These are phyloP conservation scores for Fregata magnificens DNA, from an alignment of 2,113 vertebrate genomes.

Conservation along the genomic window DNA sequence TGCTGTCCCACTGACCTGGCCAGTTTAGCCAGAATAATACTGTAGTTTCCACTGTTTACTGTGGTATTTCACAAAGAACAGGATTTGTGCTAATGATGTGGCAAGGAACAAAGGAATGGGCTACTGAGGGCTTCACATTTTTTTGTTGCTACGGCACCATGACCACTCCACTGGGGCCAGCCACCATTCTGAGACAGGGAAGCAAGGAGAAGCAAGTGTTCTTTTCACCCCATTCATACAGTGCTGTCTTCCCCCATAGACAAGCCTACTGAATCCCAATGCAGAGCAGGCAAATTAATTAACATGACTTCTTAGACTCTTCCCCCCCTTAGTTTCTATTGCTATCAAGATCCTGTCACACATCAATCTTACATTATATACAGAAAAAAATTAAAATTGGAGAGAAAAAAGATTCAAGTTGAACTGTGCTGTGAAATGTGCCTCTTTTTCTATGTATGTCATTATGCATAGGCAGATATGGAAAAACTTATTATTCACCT, in stretches of 20 bases:
- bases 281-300: neutral
- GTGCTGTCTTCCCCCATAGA: neutral
- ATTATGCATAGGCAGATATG: neutral
- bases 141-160: neutral
- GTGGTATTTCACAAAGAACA: neutral
- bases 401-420: neutral
- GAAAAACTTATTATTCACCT: neutral
- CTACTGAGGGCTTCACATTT: neutral
- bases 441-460: neutral
- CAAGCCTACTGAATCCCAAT: neutral
- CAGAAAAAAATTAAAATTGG: neutral
- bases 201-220: neutral
- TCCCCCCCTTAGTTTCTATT: neutral
- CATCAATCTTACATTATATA: neutral
- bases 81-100: neutral
- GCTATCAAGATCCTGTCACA: neutral
- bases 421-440: neutral
- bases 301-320: neutral
- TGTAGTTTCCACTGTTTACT: neutral
- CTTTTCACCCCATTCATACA: neutral
- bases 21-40: neutral
- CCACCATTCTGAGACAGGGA: neutral
- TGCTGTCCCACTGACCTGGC: neutral
- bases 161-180: neutral
- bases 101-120: neutral